phyloP scores from a whole-genome alignment of 1,140 invertebrate species.

The Drosophila kepulauana region DNA sequence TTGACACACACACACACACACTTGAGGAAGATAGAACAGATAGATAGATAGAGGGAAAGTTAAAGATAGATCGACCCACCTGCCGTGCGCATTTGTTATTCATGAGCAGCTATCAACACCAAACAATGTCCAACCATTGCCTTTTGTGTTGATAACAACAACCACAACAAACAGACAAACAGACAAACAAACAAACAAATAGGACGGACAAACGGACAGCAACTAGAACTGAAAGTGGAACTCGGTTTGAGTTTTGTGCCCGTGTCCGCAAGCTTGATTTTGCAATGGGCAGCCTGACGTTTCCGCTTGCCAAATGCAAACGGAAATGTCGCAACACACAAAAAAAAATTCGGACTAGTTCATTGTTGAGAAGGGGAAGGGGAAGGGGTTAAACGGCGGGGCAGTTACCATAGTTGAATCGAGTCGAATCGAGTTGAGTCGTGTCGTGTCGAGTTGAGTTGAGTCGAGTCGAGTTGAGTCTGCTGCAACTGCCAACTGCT shows the following conservation, averaged over 20 bases:
- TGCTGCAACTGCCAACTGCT: slow-evolving; percentile 80
- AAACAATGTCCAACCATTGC: slow-evolving; percentile 64
- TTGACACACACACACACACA: background rate
- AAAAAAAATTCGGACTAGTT: slow-evolving; percentile 29
- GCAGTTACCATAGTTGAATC: no score
- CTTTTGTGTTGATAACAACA: slow-evolving; percentile 61
- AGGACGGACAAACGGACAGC: no score
- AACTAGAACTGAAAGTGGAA: slow-evolving; percentile 18
- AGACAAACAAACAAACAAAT: slow-evolving; percentile 10
- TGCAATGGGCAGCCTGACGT: slow-evolving; percentile 77
- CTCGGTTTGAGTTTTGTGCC: slow-evolving; percentile 13
- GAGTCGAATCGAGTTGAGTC: background rate
- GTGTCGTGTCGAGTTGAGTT: background rate
- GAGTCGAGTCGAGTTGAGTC: slow-evolving; percentile 20
- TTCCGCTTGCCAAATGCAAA: slow-evolving; percentile 82
- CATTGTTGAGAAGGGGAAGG: slow-evolving; percentile 18
- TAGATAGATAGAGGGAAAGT: slow-evolving; percentile 14
- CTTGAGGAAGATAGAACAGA: slow-evolving; percentile 1
- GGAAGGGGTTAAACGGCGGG: no score
- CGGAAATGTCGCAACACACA: slow-evolving; percentile 69
- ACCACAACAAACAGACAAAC: slow-evolving; percentile 21
- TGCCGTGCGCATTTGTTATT: slow-evolving; percentile 79
- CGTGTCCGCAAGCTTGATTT: slow-evolving; percentile 64
- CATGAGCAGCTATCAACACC: slow-evolving; percentile 80
- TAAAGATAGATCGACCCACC: slow-evolving; percentile 55